Base-by-base conservation (phyloP, 2,113 vertebrate species). In the Leptocoma aspasia region DNA sequence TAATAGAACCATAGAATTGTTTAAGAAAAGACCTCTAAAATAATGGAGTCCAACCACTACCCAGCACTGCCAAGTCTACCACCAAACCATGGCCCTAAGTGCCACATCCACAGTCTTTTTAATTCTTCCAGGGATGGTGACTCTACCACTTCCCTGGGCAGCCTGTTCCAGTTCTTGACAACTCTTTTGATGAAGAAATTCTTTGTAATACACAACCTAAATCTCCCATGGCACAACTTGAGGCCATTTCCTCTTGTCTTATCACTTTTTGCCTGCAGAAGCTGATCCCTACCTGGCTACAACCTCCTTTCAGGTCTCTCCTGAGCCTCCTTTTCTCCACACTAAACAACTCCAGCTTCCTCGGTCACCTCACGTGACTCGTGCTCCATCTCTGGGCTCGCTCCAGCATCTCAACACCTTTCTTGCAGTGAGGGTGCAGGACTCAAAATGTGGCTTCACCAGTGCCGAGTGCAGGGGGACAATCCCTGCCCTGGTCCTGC, bases 391-490 rank as follows among this genome's bases (percentile, higher is more conserved):
- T 37, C 35, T 61, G 57, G 7, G 27, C 30, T 17, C 2, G 1
- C 10, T 65, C 37, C 44, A 52, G 33, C 20, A 15, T 11, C 37
- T 52, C 56, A 31, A 13, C 5, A 12, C 20, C 61, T 19, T 50
- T 56, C 30, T 26, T 70, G 56, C 1, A 41, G 12, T 33, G 83
- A 57, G 2, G 2, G 24, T n/a, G n/a, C 1, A 35, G 31, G 0
- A n/a, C 8, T n/a, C 1, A 0, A 72, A 13, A 5, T n/a, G 27
- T 8, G 5, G 2, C n/a, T 22, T 47, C 45, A 54, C 3, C 23
- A 39, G 2, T 22, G 26, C 23, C 0, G 0, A 28, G 15, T 8
- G 9, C 24, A 56, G 28, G 10, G 19, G 7, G 1, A 35, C 12
- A 8, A 31, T 50, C 16, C 3, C 41, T 50, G 7, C 6, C 7